phyloP scores from a whole-genome alignment of 2,113 vertebrate genomes.

The Scatophagus argus region DNA sequence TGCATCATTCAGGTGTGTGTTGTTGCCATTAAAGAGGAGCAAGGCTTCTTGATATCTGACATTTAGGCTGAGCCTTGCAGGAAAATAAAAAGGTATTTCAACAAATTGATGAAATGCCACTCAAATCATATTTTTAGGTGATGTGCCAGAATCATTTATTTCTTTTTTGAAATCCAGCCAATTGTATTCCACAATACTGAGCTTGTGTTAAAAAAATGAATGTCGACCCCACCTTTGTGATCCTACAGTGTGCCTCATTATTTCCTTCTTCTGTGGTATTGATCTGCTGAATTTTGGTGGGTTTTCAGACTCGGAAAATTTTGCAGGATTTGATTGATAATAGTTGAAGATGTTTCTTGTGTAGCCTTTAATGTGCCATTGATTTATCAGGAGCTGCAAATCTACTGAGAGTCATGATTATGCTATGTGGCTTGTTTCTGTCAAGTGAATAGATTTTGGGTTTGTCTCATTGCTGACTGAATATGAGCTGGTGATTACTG shows the following conservation, averaged over 20 bases:
- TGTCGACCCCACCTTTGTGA: constrained; percentile 50
- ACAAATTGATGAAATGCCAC: neutral
- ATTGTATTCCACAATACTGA: constrained; percentile 13
- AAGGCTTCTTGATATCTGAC: constrained; percentile 22
- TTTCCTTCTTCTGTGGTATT: constrained; percentile 21
- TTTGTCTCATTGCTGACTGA: constrained; percentile 29
- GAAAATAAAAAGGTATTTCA: neutral
- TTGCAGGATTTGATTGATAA: constrained; percentile 43
- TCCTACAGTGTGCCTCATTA: constrained; percentile 15
- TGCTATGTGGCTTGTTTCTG: constrained; percentile 46
- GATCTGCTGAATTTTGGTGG: constrained; percentile 39
- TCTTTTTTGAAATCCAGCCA: constrained; percentile 5
- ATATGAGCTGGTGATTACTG: constrained; percentile 32
- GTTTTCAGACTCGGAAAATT: constrained; percentile 11
- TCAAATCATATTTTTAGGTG: constrained; percentile 2
- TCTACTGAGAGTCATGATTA: constrained; percentile 53
- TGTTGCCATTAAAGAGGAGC: constrained; percentile 15
- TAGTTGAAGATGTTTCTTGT: constrained; percentile 33
- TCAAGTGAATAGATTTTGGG: constrained; percentile 44
- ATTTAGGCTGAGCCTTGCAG: constrained; percentile 15
- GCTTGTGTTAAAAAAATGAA: neutral
- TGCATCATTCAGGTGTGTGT: constrained; percentile 31
- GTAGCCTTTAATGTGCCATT: constrained; percentile 23
- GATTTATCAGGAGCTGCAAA: constrained; percentile 36
- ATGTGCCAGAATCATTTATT: constrained; percentile 12